Evolutionary conservation across 1,140 invertebrate genomes (phyloP), one percentile per base, ranked within the genome.

Genomic region (Apolygus lucorum): DNA sequence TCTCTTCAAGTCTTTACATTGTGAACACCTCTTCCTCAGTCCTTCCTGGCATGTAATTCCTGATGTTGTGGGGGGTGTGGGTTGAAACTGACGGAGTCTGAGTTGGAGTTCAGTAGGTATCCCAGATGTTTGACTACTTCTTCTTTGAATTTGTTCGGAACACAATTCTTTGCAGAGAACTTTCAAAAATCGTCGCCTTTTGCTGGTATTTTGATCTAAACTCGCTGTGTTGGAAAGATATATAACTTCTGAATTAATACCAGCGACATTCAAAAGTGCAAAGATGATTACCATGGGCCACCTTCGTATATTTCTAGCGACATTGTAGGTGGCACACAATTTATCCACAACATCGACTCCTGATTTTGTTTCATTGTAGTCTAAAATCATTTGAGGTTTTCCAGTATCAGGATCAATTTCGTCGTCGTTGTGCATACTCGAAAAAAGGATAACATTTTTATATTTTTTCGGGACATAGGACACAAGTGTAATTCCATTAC

Each of bases 201-300:
- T n/a, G n/a, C n/a, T n/a, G n/a, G n/a, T n/a, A n/a, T n/a, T n/a
- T n/a, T n/a, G n/a, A n/a, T n/a, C n/a, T n/a, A n/a, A n/a, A n/a
- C n/a, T n/a, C n/a, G n/a, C n/a, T n/a, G n/a, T n/a, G n/a, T n/a
- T n/a, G n/a, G n/a, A n/a, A n/a, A n/a, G n/a, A n/a, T n/a, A n/a
- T n/a, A n/a, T n/a, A 49, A 49, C 34, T 8, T 49, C 8, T 49
- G 34, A 8, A 49, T 49, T 49, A 17, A 11, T 49, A 17, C 8
- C 17, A 49, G 8, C 34, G 34, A 49, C 8, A 49, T 49, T 17
- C 8, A 49, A 17, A 49, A 49, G 8, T 17, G 34, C 62, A 68
- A 69, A 77, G 68, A 76, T 78, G 11, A 76, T 70, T 11, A 74
- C 71, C 42, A 76, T 54, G 22, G 77, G 76, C 76, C 77, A 78